These are phyloP conservation scores for Atta texana DNA, from an alignment of 1,140 invertebrate species.

Conservation along the genomic window DNA sequence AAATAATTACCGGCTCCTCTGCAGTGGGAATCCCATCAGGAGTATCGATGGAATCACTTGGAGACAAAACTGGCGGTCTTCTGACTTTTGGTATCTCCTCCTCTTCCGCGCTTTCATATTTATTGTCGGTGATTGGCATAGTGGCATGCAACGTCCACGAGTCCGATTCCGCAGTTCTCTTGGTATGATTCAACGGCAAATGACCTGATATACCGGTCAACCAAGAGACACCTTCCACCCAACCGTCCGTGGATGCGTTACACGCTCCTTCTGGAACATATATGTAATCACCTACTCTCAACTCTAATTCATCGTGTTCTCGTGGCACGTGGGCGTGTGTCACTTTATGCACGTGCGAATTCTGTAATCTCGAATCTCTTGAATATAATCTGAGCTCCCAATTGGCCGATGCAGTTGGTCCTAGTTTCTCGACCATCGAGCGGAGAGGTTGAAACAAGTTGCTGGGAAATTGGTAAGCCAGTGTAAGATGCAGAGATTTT, in stretches of 20 bases:
- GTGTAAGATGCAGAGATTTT: constrained; percentile 94
- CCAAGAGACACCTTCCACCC: constrained; percentile 96
- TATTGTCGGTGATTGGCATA: constrained; percentile 86
- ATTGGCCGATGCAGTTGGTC: constrained; percentile 88
- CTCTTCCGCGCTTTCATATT: constrained; percentile 76
- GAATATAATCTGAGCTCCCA: constrained; percentile 96
- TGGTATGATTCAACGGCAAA: constrained; percentile 93
- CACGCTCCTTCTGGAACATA: constrained; percentile 92
- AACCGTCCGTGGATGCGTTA: constrained; percentile 92
- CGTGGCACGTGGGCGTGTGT: constrained; percentile 92
- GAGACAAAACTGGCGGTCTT: constrained; percentile 83
- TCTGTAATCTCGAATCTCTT: constrained; percentile 91
- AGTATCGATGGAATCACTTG: constrained; percentile 84
- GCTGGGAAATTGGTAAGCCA: constrained; percentile 94
- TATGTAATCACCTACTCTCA: constrained; percentile 94
- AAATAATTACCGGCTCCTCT: constrained; percentile 78
- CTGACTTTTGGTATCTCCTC: constrained; percentile 76
- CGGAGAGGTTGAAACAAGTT: constrained; percentile 91
- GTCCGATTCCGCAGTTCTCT: constrained; percentile 94
- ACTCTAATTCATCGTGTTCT: constrained; percentile 93
- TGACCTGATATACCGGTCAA: constrained; percentile 93
- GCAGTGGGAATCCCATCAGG: constrained; percentile 83
- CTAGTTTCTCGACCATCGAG: constrained; percentile 90
- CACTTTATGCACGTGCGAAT: constrained; percentile 92
- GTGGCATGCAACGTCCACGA: constrained; percentile 95